Conservation (phyloP, 2,888 invertebrate genomes). For the Drosophila peninsularis region DNA sequence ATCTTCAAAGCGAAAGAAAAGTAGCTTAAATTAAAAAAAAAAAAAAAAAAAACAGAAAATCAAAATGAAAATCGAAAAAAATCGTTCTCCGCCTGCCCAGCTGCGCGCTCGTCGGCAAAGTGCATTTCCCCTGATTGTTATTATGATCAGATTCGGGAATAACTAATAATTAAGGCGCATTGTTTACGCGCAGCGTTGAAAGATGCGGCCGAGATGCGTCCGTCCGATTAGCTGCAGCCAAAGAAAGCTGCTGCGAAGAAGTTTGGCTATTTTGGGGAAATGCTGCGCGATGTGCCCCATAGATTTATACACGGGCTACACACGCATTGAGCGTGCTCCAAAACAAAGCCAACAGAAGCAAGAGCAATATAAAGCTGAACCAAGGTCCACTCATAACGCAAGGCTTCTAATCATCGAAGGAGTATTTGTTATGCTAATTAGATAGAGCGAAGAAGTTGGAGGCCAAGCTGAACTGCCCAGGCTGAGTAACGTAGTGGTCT, state of each 20-base stretch:
- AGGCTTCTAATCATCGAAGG: not conserved
- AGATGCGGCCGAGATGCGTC: constrained; percentile 26
- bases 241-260: constrained; percentile 32
- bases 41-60: constrained; percentile 26
- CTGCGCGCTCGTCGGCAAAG: constrained; percentile 38
- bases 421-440: constrained; percentile 5
- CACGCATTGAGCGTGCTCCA: not conserved
- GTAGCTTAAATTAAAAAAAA: constrained; percentile 65
- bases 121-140: constrained; percentile 60
- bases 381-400: not conserved
- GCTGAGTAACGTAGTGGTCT: too few relatives aligned
- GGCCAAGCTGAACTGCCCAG: too few relatives aligned
- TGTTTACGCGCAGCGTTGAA: constrained; percentile 55
- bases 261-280: constrained; percentile 8
- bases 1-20: constrained; percentile 46
- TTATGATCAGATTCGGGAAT: constrained; percentile 64
- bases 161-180: constrained; percentile 74
- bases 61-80: constrained; percentile 43
- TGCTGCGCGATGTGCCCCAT: constrained; percentile 3
- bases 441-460: too few relatives aligned
- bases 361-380: not conserved
- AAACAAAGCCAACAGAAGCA: constrained; percentile 8
- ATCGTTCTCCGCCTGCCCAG: constrained; percentile 31
- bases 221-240: constrained; percentile 30
- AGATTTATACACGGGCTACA: constrained; percentile 15